These are phyloP conservation scores for Imbricaverruca yamaguchii DNA, from an alignment of 2,888 invertebrate species.

Conservation along the genomic window DNA sequence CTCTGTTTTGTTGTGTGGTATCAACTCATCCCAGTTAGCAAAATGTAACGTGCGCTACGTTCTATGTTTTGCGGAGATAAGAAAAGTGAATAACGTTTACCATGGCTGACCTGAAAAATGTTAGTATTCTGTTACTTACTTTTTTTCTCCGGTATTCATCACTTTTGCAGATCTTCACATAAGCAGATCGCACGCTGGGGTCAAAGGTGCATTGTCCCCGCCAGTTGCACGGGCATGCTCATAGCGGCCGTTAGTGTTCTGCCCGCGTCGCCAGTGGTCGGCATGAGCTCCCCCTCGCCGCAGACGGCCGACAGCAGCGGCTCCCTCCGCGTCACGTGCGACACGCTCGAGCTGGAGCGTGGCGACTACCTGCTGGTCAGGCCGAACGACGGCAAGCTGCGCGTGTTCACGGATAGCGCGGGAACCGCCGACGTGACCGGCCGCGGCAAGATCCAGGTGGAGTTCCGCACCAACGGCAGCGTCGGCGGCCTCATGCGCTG, in stretches of 20 bases:
- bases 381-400: neutral
- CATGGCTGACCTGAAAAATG: no score
- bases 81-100: no score
- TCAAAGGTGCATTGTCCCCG: neutral
- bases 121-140: no score
- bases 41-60: no score
- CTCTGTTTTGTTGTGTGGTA: no score
- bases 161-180: neutral
- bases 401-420: neutral
- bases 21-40: no score
- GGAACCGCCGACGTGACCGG: neutral
- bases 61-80: no score
- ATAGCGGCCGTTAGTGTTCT: neutral
- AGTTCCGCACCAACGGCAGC: neutral
- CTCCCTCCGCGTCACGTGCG: neutral
- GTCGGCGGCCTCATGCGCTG: constrained; percentile 16
- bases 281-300: neutral
- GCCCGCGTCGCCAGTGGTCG: neutral
- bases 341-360: neutral
- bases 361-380: neutral
- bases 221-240: neutral
- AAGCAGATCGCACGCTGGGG: neutral
- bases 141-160: no score
- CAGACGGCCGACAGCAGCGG: neutral
- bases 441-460: neutral